phyloP scores from a whole-genome alignment of 2,113 vertebrate genomes.

The Gymnogyps californianus region DNA sequence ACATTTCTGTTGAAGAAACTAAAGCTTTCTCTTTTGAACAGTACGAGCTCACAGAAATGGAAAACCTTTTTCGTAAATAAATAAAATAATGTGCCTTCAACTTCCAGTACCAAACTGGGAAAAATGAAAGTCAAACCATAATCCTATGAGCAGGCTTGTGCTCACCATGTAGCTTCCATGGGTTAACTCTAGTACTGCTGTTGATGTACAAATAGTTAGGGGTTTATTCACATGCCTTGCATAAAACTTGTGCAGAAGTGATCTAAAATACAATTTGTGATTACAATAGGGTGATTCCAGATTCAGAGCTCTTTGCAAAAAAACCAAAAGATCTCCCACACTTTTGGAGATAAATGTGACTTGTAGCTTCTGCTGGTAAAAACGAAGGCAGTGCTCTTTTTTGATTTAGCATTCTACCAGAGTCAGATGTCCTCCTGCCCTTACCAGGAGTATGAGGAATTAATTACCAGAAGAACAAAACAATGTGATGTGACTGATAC shows the following conservation, averaged over 20 bases:
- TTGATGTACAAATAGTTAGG: not conserved
- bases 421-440: not conserved
- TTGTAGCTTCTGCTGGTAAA: not conserved
- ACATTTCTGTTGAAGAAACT: not conserved
- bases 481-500: not conserved
- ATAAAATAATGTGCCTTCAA: not conserved
- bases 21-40: not conserved
- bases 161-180: not conserved
- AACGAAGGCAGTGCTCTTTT: not conserved
- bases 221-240: not conserved
- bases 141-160: not conserved
- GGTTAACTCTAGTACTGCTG: not conserved
- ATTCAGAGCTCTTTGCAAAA: not conserved
- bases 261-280: not conserved
- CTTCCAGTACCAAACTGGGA: not conserved
- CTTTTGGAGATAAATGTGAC: not conserved
- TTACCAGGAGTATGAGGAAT: not conserved
- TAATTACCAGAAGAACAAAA: not conserved
- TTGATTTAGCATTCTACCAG: not conserved
- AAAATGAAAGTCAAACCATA: not conserved
- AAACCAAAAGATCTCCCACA: accelerated
- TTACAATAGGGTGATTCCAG: not conserved
- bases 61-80: not conserved
- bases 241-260: not conserved
- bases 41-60: not conserved